Base-by-base conservation (phyloP, 2,113 vertebrate genomes). In the Himantopus leucocephalus region DNA sequence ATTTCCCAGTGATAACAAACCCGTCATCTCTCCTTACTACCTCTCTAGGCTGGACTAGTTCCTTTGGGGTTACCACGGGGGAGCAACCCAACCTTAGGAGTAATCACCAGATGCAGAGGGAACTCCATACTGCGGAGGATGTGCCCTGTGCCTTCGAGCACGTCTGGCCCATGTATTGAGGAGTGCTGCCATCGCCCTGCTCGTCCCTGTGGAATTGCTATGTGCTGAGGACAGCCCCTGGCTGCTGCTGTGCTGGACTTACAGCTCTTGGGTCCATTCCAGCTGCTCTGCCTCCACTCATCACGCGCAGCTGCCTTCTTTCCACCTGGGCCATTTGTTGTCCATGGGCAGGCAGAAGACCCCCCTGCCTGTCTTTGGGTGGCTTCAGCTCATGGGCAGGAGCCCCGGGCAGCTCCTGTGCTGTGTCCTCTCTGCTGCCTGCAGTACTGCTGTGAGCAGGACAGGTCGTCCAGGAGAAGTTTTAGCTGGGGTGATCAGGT, bases 121-220 rank as follows among this genome's bases (percentile, higher is more conserved):
- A 84, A 34, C n/a, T 56, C 48, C 16, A 9, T 26, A 14, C 56
- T n/a, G 21, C 9, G 24, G 20, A 78, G 35, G 8, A 29, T 62
- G 35, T 71, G 23, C 50, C 52, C 82, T 70, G 13, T 77, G 64
- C 45, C 52, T 66, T 81, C 7, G 1, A 88, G 52, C 47, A 37
- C 2, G 0, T 72, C 52, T 78, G 32, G 22, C 23, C 34, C 48
- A 8, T 43, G 34, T 29, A 34, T 23, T 19, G 8, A 80, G 34
- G 45, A 73, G 5, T 18, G 12, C 27, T 70, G 48, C 23, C 34
- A 22, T 43, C 34, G 27, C 30, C 35, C 41, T 2, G 0, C 29
- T 63, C 1, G 0, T 35, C 19, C 27, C n/a, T 53, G 37, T 43
- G 29, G 3, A 26, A 47, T 10, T 27, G 10, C 48, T 59, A 9